phyloP scores from a whole-genome alignment of 1,140 invertebrate species.

The Pinna nobilis region DNA sequence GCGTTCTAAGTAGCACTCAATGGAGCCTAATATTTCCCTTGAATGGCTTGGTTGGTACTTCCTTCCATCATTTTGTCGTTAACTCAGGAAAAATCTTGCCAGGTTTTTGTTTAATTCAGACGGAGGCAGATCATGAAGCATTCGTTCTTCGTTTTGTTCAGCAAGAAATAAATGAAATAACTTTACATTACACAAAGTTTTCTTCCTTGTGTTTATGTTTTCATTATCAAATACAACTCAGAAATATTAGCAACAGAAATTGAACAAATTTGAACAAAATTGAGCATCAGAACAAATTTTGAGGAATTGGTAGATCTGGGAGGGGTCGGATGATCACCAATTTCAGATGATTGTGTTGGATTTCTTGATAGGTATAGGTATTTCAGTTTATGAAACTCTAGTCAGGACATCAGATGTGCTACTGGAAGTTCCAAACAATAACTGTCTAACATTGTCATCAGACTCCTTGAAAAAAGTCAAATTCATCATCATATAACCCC shows the following conservation, averaged over 20 bases:
- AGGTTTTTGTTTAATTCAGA: not conserved
- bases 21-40: not conserved
- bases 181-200: not conserved
- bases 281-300: no score
- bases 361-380: no score
- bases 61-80: not conserved
- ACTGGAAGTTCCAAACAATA: no score
- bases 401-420: not conserved
- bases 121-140: not conserved
- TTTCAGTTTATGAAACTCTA: not conserved
- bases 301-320: not conserved
- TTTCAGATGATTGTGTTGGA: not conserved
- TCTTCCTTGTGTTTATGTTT: slow-evolving; percentile 1
- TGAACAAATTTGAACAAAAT: not conserved
- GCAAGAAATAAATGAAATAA: not conserved
- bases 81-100: not conserved
- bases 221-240: not conserved
- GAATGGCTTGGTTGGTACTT: not conserved
- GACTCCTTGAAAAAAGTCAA: not conserved
- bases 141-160: not conserved
- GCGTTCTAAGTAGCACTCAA: not conserved
- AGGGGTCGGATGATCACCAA: not conserved
- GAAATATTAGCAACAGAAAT: not conserved
- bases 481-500: not conserved
- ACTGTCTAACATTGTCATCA: no score